Evolutionary conservation across 2,113 vertebrate genomes (phyloP), one percentile per base, ranked within the genome.

Genomic region (Gila orcuttii): DNA sequence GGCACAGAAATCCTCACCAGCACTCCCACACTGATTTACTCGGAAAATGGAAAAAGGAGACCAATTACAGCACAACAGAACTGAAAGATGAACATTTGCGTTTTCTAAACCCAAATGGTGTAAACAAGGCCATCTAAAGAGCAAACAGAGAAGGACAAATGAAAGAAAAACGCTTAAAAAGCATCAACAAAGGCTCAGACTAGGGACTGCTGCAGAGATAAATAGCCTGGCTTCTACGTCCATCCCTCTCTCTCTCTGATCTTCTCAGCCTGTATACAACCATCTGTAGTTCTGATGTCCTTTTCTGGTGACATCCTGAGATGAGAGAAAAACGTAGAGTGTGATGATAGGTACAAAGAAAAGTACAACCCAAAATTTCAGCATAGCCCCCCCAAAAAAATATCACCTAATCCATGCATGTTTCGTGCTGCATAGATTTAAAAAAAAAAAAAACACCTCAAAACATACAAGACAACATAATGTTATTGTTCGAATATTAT

Each of bases 261-360:
- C 69, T 64, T 75, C 23, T 47, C 64, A 31, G 33, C 17, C 55
- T 83, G 21, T 50, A 52, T 25, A 33, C 17, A 71, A 68, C 36
- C 75, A 80, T 85, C 84, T 85, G 83, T 31, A 68, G 36, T 31
- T 57, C 45, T 36, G 83, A 76, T 39, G 33, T 76, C 47, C 36
- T 66, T 85, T 42, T 50, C 60, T 81, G 78, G 42, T 33, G 64
- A 75, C 81, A 74, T 10, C 13, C 47, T 28, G 15, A 66, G 23
- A 42, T 75, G 77, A 81, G 52, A 60, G 12, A 55, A 9, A 55
- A 59, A 62, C 19, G 6, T 15, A 25, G 71, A 1, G 12, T 25
- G 71, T 25, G 71, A 74, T 25, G 36, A 25, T 74, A 3, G 69
- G 21, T 23, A 6, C 21, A n/a, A 73, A 73, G 21, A 74, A 12